Percentiles rank a stretch among this genome's conserved stretches.
phyloP scores from a whole-genome alignment of 2,113 vertebrate species.

The Diadophis punctatus region DNA sequence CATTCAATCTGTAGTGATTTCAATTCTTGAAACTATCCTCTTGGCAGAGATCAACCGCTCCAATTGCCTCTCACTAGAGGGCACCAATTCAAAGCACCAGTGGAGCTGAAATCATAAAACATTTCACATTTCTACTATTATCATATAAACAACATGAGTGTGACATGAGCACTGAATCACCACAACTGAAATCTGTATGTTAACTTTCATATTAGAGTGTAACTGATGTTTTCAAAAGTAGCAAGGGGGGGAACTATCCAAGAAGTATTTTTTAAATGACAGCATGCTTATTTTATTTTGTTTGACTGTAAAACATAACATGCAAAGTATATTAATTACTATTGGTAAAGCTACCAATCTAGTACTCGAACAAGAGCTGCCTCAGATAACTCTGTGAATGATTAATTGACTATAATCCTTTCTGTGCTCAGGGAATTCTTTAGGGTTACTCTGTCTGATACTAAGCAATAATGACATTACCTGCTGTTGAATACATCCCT shows the following conservation, averaged over 20 bases:
- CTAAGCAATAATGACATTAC: neutral
- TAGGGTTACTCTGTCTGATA: neutral
- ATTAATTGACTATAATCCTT: neutral
- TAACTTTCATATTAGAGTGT: neutral
- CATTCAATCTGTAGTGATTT: neutral
- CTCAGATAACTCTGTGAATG: neutral
- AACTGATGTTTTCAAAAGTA: neutral
- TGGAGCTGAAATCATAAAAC: slow-evolving; percentile 13
- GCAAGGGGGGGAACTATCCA: neutral
- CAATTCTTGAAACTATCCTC: slow-evolving; percentile 43
- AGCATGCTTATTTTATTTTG: neutral
- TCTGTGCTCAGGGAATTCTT: neutral
- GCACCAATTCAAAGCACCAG: slow-evolving; percentile 1
- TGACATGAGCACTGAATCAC: neutral
- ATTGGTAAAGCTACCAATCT: neutral
- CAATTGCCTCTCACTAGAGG: slow-evolving; percentile 17
- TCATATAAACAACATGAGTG: neutral
- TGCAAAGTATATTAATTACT: neutral
- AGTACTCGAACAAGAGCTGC: neutral
- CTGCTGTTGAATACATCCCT: neutral
- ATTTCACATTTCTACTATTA: neutral
- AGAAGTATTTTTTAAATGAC: neutral
- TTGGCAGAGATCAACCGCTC: slow-evolving; percentile 53
- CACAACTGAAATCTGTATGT: neutral
- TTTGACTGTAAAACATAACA: neutral